phyloP scores from a whole-genome alignment of 2,797 vertebrate species.

The Myoxocephalus aenaeus region DNA sequence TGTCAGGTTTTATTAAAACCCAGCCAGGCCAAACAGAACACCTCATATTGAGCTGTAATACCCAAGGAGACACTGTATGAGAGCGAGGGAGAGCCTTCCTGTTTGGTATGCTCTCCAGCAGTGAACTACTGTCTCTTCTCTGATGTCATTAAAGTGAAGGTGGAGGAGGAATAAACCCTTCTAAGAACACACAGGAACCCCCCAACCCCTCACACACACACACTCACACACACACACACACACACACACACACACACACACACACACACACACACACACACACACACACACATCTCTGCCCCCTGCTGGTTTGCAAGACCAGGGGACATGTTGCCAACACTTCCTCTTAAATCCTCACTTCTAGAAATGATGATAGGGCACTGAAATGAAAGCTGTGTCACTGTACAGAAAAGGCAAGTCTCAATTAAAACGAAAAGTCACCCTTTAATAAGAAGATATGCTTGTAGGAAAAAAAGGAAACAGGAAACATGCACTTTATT shows the following conservation, averaged over 20 bases:
- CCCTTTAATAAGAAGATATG: slow-evolving; percentile 9
- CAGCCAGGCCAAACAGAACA: slow-evolving; percentile 80
- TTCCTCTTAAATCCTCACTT: slow-evolving; percentile 56
- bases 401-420: slow-evolving; percentile 32
- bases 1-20: slow-evolving; percentile 85
- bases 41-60: slow-evolving; percentile 81
- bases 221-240: slow-evolving; percentile 29
- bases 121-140: slow-evolving; percentile 67
- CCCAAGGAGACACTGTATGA: slow-evolving; percentile 73
- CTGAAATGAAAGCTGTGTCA: slow-evolving; percentile 41
- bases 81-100: slow-evolving; percentile 56
- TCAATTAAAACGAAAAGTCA: slow-evolving; percentile 36
- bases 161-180: slow-evolving; percentile 53
- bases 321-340: slow-evolving; percentile 57
- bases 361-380: slow-evolving; percentile 34
- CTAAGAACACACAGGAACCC: slow-evolving; percentile 36
- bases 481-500: too few species aligned
- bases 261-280: slow-evolving; percentile 30
- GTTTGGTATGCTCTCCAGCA: slow-evolving; percentile 72
- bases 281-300: slow-evolving; percentile 55
- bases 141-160: slow-evolving; percentile 73
- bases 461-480: too few species aligned
- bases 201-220: background rate
- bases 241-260: slow-evolving; percentile 17
- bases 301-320: slow-evolving; percentile 67